A percentile compares a stretch with the other conserved stretches of the same genome.
phyloP scores from a whole-genome alignment of 35 echinoderm and acorn worm genomes.

The Patiria miniata region DNA sequence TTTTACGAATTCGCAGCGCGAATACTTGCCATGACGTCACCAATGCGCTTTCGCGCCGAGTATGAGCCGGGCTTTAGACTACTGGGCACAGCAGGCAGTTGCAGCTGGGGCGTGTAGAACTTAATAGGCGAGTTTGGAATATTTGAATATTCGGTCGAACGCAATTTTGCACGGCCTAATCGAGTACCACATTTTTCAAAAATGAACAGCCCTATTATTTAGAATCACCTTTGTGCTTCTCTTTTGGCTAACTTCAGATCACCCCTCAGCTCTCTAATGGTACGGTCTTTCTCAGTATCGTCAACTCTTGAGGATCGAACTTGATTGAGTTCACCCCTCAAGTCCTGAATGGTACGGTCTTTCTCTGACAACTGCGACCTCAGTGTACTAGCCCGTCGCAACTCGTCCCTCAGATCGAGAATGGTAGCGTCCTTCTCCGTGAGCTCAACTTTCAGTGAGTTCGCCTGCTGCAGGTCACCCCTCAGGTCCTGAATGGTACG shows the following conservation, averaged over 20 bases:
- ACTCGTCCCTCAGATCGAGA: not conserved
- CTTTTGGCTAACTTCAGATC: conserved; percentile 48
- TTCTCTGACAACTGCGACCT: conserved; percentile 38
- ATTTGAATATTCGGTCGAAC: too few relatives aligned
- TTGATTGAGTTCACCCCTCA: conserved; percentile 29
- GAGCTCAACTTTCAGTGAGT: not conserved
- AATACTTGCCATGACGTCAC: too few relatives aligned
- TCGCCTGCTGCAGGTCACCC: not conserved
- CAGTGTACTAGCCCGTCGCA: too few relatives aligned
- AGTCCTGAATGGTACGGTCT: conserved; percentile 39
- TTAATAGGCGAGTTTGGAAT: too few relatives aligned
- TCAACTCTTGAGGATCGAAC: conserved; percentile 1
- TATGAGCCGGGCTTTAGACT: too few relatives aligned
- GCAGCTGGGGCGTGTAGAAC: too few relatives aligned
- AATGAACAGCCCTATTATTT: not conserved
- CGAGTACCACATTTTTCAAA: too few relatives aligned
- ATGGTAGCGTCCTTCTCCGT: conserved; percentile 9
- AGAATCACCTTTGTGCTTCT: conserved; percentile 30
- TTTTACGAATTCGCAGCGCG: too few relatives aligned
- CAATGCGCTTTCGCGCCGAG: too few relatives aligned
- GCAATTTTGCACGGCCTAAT: too few relatives aligned
- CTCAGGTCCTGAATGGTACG: conserved; percentile 12
- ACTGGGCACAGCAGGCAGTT: too few relatives aligned
- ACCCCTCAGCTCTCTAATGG: conserved; percentile 37
- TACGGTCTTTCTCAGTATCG: not conserved